phyloP scores from a whole-genome alignment of 2,888 invertebrate genomes.

The Heteromyza rotundicornis region DNA sequence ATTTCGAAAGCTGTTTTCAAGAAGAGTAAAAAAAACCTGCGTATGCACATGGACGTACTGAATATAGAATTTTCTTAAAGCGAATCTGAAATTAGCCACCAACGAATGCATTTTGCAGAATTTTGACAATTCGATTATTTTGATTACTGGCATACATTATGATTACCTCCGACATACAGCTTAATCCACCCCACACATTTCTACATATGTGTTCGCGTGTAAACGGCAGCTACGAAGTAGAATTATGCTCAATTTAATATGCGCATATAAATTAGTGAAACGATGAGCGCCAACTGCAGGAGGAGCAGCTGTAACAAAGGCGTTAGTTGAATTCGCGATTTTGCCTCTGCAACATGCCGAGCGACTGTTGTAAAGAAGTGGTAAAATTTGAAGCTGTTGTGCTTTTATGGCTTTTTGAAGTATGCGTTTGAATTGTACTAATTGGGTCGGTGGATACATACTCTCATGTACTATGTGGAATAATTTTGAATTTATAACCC shows the following conservation, averaged over 20 bases:
- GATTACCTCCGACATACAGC: too few relatives aligned
- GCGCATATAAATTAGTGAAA: slow-evolving; percentile 51
- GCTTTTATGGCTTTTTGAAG: not conserved
- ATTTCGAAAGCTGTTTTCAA: not conserved
- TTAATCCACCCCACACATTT: slow-evolving; percentile 6
- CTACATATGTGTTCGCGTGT: not conserved
- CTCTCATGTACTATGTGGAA: too few relatives aligned
- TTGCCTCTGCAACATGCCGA: not conserved
- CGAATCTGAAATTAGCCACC: too few relatives aligned
- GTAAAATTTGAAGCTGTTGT: slow-evolving; percentile 14
- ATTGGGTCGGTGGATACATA: too few relatives aligned
- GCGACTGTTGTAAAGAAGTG: slow-evolving; percentile 1
- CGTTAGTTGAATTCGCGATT: not conserved
- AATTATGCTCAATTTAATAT: slow-evolving; percentile 48
- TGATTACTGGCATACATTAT: too few relatives aligned
- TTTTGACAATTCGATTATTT: not conserved
- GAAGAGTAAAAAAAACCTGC: too few relatives aligned
- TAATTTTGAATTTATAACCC: too few relatives aligned
- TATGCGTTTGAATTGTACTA: not conserved
- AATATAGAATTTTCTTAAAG: too few relatives aligned
- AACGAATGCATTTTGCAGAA: not conserved
- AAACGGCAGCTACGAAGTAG: slow-evolving; percentile 2
- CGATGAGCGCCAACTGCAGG: too few relatives aligned
- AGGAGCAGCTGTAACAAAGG: slow-evolving; percentile 3
- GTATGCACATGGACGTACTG: too few relatives aligned